Percentiles rank a stretch among this genome's conserved stretches.
These are phyloP conservation scores for Tricholaema leucomelas DNA, from an alignment of 2,113 vertebrate species.

Conservation along the genomic window DNA sequence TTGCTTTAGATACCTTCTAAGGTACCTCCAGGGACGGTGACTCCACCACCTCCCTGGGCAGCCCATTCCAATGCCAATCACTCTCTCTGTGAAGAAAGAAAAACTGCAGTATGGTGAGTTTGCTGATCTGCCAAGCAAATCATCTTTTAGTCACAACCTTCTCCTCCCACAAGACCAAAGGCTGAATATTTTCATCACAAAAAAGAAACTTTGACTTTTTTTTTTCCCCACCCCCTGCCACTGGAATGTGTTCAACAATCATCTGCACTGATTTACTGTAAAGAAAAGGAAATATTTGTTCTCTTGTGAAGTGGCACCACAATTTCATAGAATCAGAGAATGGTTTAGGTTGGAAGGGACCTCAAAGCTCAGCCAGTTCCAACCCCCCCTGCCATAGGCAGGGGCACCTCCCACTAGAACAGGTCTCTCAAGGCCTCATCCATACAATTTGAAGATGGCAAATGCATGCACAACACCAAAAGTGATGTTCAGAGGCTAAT, in stretches of 20 bases:
- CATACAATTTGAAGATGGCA: background rate
- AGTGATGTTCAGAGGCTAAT: background rate
- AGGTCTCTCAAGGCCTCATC: too few relatives aligned
- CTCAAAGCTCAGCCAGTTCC: too few relatives aligned
- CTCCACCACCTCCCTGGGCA: too few relatives aligned
- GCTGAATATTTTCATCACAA: conserved; percentile 42
- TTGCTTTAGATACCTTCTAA: too few relatives aligned
- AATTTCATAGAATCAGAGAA: too few relatives aligned
- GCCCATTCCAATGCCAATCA: too few relatives aligned
- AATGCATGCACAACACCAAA: background rate
- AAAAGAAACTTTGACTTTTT: conserved; percentile 8
- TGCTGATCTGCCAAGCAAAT: conserved; percentile 15
- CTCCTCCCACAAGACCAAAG: background rate
- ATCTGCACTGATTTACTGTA: conserved; percentile 39
- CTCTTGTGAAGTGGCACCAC: background rate
- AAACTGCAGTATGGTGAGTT: background rate
- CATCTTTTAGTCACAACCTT: conserved; percentile 25
- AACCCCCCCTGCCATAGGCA: too few relatives aligned
- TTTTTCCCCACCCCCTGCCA: background rate
- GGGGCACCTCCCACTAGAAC: too few relatives aligned
- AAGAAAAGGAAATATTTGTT: conserved; percentile 33
- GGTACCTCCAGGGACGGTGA: too few relatives aligned
- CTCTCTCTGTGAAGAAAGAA: conserved; percentile 3
- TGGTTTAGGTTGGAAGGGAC: too few relatives aligned
- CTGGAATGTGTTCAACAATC: conserved; percentile 9